phyloP scores from a whole-genome alignment of 2,888 invertebrate species.

The Anoncus sp. region DNA sequence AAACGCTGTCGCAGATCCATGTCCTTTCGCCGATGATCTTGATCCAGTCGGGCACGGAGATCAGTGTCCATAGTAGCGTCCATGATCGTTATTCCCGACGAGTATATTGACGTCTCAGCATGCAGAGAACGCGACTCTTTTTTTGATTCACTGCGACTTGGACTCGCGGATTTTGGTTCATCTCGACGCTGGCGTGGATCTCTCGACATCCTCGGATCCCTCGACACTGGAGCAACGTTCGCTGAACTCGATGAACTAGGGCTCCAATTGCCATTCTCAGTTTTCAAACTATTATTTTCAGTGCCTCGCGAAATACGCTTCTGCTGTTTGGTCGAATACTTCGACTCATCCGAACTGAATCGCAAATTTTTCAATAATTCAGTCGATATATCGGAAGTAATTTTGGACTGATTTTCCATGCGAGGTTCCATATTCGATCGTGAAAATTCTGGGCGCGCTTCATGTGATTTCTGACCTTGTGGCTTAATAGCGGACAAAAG shows the following conservation, averaged over 20 bases:
- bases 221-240: conserved; percentile 68
- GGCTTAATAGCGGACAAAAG: conserved; percentile 86
- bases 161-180: conserved; percentile 73
- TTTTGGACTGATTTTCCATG: conserved; percentile 40
- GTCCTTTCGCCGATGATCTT: conserved; percentile 82
- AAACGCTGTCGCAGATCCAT: conserved; percentile 84
- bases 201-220: conserved; percentile 81
- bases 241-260: conserved; percentile 73
- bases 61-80: conserved; percentile 80
- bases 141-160: conserved; percentile 70
- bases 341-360: conserved; percentile 17
- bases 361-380: conserved; percentile 43
- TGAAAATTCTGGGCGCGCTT: conserved; percentile 57
- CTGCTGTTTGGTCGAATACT: background rate
- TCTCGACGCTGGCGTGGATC: conserved; percentile 79
- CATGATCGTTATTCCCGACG: conserved; percentile 79
- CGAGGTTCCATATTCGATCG: conserved; percentile 65
- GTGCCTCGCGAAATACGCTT: conserved; percentile 2
- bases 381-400: conserved; percentile 26
- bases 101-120: conserved; percentile 81
- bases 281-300: conserved; percentile 52
- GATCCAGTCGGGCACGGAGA: conserved; percentile 78
- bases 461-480: conserved; percentile 71
- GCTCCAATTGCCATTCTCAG: conserved; percentile 74
- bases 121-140: conserved; percentile 74